Conservation (phyloP, 1,140 invertebrate species). For the Trachymyrmex cornetzi region DNA sequence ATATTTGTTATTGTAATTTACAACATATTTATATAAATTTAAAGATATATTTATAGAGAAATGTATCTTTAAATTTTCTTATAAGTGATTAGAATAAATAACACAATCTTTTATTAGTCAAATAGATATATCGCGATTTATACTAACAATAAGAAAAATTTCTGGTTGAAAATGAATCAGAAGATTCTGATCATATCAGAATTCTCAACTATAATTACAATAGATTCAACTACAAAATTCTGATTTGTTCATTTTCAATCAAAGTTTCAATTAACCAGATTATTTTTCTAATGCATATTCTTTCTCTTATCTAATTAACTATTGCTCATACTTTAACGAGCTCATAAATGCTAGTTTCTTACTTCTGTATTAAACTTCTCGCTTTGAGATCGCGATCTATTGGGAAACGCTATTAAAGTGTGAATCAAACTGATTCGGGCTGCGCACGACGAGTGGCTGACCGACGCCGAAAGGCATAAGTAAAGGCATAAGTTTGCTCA, state of each 20-base stretch:
- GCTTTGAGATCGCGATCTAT: constrained; percentile 24
- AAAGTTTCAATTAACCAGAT: too few species aligned
- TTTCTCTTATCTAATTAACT: too few species aligned
- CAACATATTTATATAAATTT: background rate
- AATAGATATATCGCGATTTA: background rate
- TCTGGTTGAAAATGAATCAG: too few species aligned
- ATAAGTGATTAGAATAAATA: background rate
- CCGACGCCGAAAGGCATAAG: constrained; percentile 42
- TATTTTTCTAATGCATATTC: too few species aligned
- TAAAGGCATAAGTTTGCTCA: constrained; percentile 57
- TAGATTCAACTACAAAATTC: too few species aligned
- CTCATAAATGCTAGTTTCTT: background rate
- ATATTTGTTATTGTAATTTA: background rate
- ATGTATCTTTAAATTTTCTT: background rate
- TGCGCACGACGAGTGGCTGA: background rate
- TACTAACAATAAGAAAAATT: too few species aligned
- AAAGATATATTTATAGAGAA: background rate
- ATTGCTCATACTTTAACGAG: constrained; percentile 19
- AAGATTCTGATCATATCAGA: too few species aligned
- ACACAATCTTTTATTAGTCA: background rate
- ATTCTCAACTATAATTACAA: too few species aligned
- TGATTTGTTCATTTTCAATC: too few species aligned
- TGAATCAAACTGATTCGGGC: constrained; percentile 44
- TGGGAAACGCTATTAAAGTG: constrained; percentile 42
- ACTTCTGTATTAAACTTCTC: background rate